Conservation (phyloP, 2,888 invertebrate species). For the Carcina quercana region DNA sequence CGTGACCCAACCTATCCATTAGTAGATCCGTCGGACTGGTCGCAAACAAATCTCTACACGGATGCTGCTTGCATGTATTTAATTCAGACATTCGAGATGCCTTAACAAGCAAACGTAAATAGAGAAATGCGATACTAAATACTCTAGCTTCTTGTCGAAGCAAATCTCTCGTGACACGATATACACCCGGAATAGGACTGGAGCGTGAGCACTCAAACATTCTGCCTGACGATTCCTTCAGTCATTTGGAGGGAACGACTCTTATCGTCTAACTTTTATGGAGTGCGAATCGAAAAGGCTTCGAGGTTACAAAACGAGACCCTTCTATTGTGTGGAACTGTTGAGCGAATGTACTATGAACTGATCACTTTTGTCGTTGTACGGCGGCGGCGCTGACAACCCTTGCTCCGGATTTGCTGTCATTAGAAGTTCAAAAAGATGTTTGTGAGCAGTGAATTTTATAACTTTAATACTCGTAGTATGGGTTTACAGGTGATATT, state of each 20-base stretch:
- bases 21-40: conserved; percentile 39
- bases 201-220: conserved; percentile 38
- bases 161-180: conserved; percentile 48
- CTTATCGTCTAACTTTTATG: conserved; percentile 67
- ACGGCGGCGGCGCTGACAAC: conserved; percentile 34
- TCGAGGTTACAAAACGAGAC: conserved; percentile 58
- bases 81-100: conserved; percentile 37
- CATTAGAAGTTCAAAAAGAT: too few species aligned
- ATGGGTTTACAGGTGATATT: too few species aligned
- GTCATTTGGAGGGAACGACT: conserved; percentile 60
- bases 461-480: too few species aligned
- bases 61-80: conserved; percentile 52
- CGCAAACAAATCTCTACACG: conserved; percentile 48
- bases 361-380: conserved; percentile 45
- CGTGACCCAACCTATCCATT: conserved; percentile 59
- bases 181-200: conserved; percentile 35
- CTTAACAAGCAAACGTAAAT: conserved; percentile 44
- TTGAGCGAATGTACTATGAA: conserved; percentile 52
- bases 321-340: conserved; percentile 59
- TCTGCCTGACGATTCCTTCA: conserved; percentile 49
- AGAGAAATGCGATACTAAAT: conserved; percentile 47
- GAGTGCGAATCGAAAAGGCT: conserved; percentile 63
- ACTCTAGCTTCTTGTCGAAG: conserved; percentile 40
- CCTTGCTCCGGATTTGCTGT: conserved; percentile 25
- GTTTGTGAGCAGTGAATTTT: too few species aligned